Evolutionary conservation across 2,797 vertebrate genomes (phyloP), one percentile per base, ranked within the genome.

Genomic region (Urosaurus nigricauda): DNA sequence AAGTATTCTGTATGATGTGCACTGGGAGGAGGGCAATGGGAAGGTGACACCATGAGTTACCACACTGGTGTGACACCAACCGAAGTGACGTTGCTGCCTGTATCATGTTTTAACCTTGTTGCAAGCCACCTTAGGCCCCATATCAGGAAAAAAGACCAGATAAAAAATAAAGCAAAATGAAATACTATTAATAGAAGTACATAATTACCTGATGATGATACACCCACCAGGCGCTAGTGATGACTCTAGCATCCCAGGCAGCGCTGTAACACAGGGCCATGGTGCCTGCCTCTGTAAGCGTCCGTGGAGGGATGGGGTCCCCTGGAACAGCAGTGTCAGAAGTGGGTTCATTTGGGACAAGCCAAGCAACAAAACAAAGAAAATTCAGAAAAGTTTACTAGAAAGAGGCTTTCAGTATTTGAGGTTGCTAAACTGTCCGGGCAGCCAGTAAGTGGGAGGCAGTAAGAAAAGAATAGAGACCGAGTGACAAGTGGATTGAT

Each of bases 151-250:
- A 21, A 80, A 60, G 12, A 53, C 4, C 60, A 5, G 19, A 60
- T 60, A 37, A 60, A 80, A 80, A 37, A 8, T 60, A 60, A 13
- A 80, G 8, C 4, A n/a, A 26, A 60, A 60, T 60, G 3, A 19
- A 58, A 19, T 58, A 58, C 16, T 17, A 58, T 58, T 58, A 58
- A 58, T 17, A 58, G 56, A 58, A 53, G 16, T 58, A 17, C 56
- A 58, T 19, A 3, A 47, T 47, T 90, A 99, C 99, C 98, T 99
- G 99, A 94, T 98, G 97, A 95, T 99, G 98, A 94, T 98, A 97
- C 92, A 99, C 99, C 99, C 99, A 99, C 99, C 99, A 99, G 77
- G 99, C 99, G 2, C 98, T 99, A 92, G 99, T 99, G 96, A 99
- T 97, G 24, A 99, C 97, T 1, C 99, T 98, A 24, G 99, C 98